Conservation (phyloP, 2,797 vertebrate genomes). For the Pagetopsis macropterus region DNA sequence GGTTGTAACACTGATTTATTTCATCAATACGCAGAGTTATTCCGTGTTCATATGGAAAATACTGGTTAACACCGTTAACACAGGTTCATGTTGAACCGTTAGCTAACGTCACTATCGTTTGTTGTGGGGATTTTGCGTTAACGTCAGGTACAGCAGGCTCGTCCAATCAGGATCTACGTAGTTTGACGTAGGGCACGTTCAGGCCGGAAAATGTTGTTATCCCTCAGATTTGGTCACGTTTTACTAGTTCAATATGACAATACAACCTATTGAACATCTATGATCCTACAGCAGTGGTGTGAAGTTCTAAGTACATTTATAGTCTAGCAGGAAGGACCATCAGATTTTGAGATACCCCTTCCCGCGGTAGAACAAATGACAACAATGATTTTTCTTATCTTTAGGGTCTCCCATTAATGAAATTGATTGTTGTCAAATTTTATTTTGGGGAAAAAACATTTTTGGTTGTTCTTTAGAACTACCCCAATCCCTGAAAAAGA, state of each 20-base stretch:
- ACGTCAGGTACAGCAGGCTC: neutral
- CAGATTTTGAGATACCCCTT: no score
- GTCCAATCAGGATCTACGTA: constrained; percentile 1
- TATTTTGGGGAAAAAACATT: no score
- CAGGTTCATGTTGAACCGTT: neutral
- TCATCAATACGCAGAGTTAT: neutral
- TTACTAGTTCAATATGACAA: no score
- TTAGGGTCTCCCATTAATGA: no score
- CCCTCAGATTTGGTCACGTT: neutral
- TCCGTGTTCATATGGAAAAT: neutral
- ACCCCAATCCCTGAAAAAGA: no score
- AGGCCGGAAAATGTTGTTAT: neutral
- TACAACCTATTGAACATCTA: neutral
- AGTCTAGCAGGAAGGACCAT: no score
- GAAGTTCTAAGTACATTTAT: no score
- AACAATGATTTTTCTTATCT: no score
- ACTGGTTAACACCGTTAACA: neutral
- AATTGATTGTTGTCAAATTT: no score
- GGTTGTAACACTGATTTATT: neutral
- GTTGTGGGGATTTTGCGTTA: no score
- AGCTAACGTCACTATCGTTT: neutral
- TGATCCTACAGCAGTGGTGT: neutral
- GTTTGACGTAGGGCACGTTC: neutral
- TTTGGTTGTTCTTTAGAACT: no score
- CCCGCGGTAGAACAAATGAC: no score